Evolutionary conservation across 1,140 invertebrate species (phyloP).

Genomic region (Idris sp.): DNA sequence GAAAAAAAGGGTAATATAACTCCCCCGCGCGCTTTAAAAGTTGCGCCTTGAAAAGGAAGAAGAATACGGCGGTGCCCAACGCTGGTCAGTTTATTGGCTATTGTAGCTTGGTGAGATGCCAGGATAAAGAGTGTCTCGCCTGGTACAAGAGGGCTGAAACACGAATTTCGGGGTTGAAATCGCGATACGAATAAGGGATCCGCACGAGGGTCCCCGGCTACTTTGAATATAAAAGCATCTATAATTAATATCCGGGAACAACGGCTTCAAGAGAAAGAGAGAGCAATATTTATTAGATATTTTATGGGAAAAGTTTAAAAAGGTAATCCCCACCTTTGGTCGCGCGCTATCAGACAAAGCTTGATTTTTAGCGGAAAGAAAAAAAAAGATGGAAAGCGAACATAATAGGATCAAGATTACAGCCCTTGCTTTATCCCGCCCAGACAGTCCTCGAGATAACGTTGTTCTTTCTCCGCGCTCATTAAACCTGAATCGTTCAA

Average conservation of each 20-base stretch:
- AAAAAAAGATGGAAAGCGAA: conserved; percentile 27
- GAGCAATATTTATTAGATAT: conserved; percentile 74
- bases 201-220: too few relatives aligned
- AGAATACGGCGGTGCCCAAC: conserved; percentile 25
- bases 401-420: conserved; percentile 64
- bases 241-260: conserved; percentile 73
- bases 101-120: conserved; percentile 51
- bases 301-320: conserved; percentile 75
- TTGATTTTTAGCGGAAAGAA: conserved; percentile 53
- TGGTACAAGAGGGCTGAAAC: conserved; percentile 36
- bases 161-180: too few relatives aligned
- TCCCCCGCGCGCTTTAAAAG: conserved; percentile 31
- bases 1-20: conserved; percentile 49
- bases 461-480: conserved; percentile 56
- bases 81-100: conserved; percentile 64
- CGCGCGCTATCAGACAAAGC: conserved; percentile 60
- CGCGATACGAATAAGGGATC: too few relatives aligned
- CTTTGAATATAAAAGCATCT: conserved; percentile 75
- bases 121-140: conserved; percentile 53
- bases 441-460: conserved; percentile 54
- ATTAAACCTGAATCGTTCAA: conserved; percentile 56
- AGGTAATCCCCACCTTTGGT: conserved; percentile 68
- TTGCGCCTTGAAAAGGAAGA: conserved; percentile 46
- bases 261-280: conserved; percentile 62
- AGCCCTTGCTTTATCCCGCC: conserved; percentile 41